Evolutionary conservation across 2,888 invertebrate genomes (phyloP).

Genomic region (Tiliacea citrago): DNA sequence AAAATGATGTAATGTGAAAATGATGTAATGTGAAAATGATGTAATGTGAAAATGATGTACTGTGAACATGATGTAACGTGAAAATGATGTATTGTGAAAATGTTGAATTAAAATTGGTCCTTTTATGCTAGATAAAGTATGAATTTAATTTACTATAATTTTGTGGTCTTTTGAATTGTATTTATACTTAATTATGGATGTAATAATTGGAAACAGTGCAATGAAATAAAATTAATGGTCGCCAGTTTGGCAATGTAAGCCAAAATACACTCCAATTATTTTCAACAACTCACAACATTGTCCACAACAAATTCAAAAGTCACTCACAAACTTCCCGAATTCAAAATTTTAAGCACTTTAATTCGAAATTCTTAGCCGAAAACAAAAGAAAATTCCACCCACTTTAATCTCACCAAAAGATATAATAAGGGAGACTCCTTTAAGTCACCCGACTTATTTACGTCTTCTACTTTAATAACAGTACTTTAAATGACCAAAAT

Average conservation of each 20-base stretch:
- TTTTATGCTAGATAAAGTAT: background rate
- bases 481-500: conserved; percentile 79
- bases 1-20: background rate
- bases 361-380: conserved; percentile 46
- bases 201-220: too few relatives aligned
- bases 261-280: conserved; percentile 25
- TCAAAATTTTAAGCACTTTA: conserved; percentile 37
- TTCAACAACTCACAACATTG: conserved; percentile 3
- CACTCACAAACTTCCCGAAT: conserved; percentile 23
- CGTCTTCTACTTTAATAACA: conserved; percentile 74
- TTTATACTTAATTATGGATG: too few relatives aligned
- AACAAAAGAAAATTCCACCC: conserved; percentile 62
- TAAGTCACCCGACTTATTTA: conserved; percentile 72
- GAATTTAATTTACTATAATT: background rate
- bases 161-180: background rate
- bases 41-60: too few relatives aligned
- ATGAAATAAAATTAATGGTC: background rate
- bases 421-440: conserved; percentile 51
- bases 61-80: too few relatives aligned
- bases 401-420: conserved; percentile 62
- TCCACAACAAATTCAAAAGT: conserved; percentile 32
- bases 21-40: background rate
- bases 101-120: background rate
- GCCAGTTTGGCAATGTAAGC: background rate
- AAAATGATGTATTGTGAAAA: background rate